Base-by-base conservation (phyloP, 2,888 invertebrate species). In the Molorchus minor region DNA sequence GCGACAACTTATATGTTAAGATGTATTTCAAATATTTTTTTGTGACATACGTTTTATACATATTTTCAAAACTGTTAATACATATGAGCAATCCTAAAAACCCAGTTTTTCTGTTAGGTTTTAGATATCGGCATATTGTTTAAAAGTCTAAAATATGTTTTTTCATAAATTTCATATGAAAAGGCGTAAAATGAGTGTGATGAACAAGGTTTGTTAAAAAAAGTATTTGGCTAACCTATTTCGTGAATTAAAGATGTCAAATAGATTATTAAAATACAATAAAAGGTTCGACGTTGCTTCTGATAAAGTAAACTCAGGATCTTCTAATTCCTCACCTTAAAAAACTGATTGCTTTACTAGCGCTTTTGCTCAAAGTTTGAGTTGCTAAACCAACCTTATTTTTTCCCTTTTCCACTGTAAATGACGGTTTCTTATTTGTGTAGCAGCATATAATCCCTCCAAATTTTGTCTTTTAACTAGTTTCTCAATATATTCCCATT, bases 301-400 rank as follows among this genome's bases (percentile, higher is more conserved):
- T 12, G 30, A 35, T 13, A 16, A 19, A 25, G 35, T 16, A 41
- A 59, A 55, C 15, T 59, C 40, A n/a, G 35, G 25, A 13, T 20
- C 2, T 4, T 56, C 7, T 10, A 55, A 12, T 30, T 59, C 55
- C 8, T 59, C 33, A n/a, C n/a, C 36, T 16, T 12, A 53, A 40
- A 53, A 29, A 59, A 3, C 30, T 19, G 1, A 56, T 16, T 16
- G 56, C 56, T 36, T 60, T 51, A 10, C 46, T 33, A 7, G 41
- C 55, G 21, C 58, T 58, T 38, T 61, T 61, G 33, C 67, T 69
- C 5, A 71, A 38, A 7, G 64, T 59, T 57, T 70, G 68, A 10
- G 54, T 55, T n/a, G 69, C 68, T 2, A 71, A 13, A 41, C 49
- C 58, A 5, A 71, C 68, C 45, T 62, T 65, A 70, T 70, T 61